Evolutionary conservation across 2,888 invertebrate species (phyloP).

Genomic region (Portevinia maculata): DNA sequence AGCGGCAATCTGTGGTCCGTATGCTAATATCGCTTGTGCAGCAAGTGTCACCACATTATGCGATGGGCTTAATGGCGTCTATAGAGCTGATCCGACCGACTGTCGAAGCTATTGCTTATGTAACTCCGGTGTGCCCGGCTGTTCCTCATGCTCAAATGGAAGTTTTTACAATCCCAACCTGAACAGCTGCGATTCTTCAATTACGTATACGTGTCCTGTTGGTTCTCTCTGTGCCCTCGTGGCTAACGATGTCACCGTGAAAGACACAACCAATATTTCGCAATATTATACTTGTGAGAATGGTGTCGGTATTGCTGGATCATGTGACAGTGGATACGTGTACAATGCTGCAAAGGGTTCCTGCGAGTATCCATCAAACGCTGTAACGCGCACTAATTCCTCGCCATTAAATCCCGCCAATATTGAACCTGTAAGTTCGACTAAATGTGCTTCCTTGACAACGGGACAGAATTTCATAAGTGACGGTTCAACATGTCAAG

Average conservation of each 20-base stretch:
- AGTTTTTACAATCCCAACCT: conserved; percentile 71
- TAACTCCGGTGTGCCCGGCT: not conserved
- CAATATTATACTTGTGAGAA: conserved; percentile 75
- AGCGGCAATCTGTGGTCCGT: conserved; percentile 62
- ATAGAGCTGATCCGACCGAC: conserved; percentile 74
- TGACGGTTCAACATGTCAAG: conserved; percentile 77
- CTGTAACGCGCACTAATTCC: conserved; percentile 44
- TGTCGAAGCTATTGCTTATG: conserved; percentile 78
- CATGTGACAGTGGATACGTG: conserved; percentile 18
- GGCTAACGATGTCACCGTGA: conserved; percentile 75
- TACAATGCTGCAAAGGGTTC: conserved; percentile 72
- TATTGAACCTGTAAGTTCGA: not conserved
- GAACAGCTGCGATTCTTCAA: conserved; percentile 74
- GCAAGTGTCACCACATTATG: conserved; percentile 72
- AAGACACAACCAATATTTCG: conserved; percentile 76
- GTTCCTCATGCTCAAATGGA: conserved; percentile 59
- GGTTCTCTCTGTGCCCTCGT: conserved; percentile 75
- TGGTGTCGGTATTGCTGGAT: conserved; percentile 70
- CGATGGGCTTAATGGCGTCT: conserved; percentile 24
- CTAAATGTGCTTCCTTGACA: not conserved
- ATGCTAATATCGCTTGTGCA: conserved; percentile 72
- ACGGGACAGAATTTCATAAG: accelerated
- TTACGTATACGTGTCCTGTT: not conserved
- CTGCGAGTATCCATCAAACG: conserved; percentile 70
- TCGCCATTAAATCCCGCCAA: not conserved